These are phyloP conservation scores for Lasioglossum villosulum DNA, from an alignment of 2,888 invertebrate genomes.

Conservation along the genomic window DNA sequence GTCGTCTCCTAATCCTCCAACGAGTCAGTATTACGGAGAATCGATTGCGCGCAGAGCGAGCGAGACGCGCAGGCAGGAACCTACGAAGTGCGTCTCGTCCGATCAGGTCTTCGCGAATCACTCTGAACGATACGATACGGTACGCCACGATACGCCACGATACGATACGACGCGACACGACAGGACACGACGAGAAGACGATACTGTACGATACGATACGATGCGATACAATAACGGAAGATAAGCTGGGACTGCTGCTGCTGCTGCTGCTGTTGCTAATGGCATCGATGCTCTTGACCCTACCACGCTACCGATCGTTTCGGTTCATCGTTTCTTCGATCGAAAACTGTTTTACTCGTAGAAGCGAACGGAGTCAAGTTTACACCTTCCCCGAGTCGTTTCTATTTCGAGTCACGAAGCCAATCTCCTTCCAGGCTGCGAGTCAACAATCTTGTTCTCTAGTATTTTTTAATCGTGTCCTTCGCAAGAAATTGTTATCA, in stretches of 20 bases:
- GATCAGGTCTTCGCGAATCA: conserved; percentile 46
- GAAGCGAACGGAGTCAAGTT: conserved; percentile 4
- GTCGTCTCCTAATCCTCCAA: conserved; percentile 4
- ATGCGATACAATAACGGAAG: neutral
- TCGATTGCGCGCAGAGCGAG: conserved; percentile 26
- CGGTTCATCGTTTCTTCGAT: conserved; percentile 23
- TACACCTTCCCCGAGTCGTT: conserved; percentile 24
- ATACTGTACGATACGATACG: neutral
- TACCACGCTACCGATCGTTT: conserved; percentile 5
- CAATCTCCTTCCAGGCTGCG: neutral
- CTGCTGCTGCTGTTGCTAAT: conserved; percentile 45
- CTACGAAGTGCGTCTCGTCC: conserved; percentile 44
- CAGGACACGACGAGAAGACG: too few relatives aligned
- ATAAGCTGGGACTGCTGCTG: conserved; percentile 57
- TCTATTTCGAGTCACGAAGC: conserved; percentile 7
- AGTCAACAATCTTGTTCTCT: conserved; percentile 17
- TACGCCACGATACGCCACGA: conserved; percentile 5
- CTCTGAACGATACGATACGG: conserved; percentile 32
- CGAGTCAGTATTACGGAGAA: conserved; percentile 59
- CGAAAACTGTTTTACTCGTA: conserved; percentile 22
- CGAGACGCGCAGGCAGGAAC: conserved; percentile 43
- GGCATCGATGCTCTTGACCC: conserved; percentile 24
- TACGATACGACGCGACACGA: too few relatives aligned
- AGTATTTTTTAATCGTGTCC: conserved; percentile 16
- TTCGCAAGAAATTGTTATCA: neutral